Base-by-base conservation (phyloP, 2,113 vertebrate genomes). In the Hippocampus guttulatus region DNA sequence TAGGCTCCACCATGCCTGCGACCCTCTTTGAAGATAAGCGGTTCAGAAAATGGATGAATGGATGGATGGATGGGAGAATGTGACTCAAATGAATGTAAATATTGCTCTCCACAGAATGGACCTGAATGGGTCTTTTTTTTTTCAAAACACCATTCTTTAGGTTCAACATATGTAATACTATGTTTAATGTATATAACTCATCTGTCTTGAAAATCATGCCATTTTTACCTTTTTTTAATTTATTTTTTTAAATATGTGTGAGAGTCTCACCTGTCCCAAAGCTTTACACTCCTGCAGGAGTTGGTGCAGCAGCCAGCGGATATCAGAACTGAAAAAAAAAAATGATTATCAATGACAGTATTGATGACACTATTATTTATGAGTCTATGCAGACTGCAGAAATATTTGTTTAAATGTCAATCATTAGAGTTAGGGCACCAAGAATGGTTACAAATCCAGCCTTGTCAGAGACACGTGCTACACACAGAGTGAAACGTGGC, bases 301-400 rank as follows among this genome's bases (percentile, higher is more conserved):
- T 84, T 87, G 66, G 88, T 91, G 85, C 92, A 93, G 83, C 92
- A 93, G 52, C 91, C 91, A 71, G 90, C 91, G 43, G 91, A 91
- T 71, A 92, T 89, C 76, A 93, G 88, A 81, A 91, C 92, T 93
- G 89, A 84, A 71, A 80, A 1, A 1, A 74, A 20, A 20, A n/a
- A 8, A 3, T 16, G 63, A 71, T 14, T 3, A 70, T 81, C 25
- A 82, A 38, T 68, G 0, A 66, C 51, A n/a, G 33, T 5, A 70
- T 67, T 27, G 54, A 9, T 40, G 18, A 1, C 38, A 60, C 15
- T 16, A 52, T 30, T 30, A 30, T 30, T 60, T 14, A 60, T 20
- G 58, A 60, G 6, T 33, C 58, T 1, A 15, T 5, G 14, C 58
- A 8, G 12, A 61, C 6, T 61, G 58, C 58, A 61, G 15, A 61